Percentiles rank a stretch among this genome's conserved stretches.
These are phyloP conservation scores for Phyllotreta striolata DNA, from an alignment of 2,888 invertebrate species.

Conservation along the genomic window DNA sequence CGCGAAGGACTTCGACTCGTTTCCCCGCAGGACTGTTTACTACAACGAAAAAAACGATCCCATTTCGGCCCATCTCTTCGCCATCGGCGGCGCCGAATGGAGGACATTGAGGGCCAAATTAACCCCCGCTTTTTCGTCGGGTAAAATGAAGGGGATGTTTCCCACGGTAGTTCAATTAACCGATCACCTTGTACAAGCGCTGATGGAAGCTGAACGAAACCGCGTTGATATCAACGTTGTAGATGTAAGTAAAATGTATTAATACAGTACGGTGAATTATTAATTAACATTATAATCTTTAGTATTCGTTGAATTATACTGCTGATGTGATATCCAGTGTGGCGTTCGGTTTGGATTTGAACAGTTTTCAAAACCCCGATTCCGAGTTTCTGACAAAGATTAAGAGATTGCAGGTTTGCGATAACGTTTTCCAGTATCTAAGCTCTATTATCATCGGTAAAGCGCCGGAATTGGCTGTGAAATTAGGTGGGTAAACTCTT, in stretches of 20 bases:
- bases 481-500: too few relatives aligned
- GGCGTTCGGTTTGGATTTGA: slow-evolving; percentile 2
- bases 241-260: too few relatives aligned
- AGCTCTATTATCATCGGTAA: background rate
- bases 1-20: slow-evolving; percentile 53
- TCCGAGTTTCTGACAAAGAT: too few relatives aligned
- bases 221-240: slow-evolving; percentile 22
- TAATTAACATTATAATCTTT: slow-evolving; percentile 24
- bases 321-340: too few relatives aligned
- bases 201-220: background rate
- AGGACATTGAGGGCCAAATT: slow-evolving; percentile 60
- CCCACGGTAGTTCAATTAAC: slow-evolving; percentile 42
- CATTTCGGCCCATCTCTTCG: slow-evolving; percentile 66
- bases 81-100: slow-evolving; percentile 67
- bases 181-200: slow-evolving; percentile 1
- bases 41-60: slow-evolving; percentile 58
- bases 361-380: background rate
- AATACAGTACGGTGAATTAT: too few relatives aligned
- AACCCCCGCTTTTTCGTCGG: slow-evolving; percentile 50
- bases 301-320: slow-evolving; percentile 9
- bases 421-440: background rate
- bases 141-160: slow-evolving; percentile 60
- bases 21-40: slow-evolving; percentile 50
- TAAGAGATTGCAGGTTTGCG: background rate
- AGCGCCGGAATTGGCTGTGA: too few relatives aligned